Evolutionary conservation across 2,113 vertebrate genomes (phyloP).

Genomic region (Dicentrarchus labrax): DNA sequence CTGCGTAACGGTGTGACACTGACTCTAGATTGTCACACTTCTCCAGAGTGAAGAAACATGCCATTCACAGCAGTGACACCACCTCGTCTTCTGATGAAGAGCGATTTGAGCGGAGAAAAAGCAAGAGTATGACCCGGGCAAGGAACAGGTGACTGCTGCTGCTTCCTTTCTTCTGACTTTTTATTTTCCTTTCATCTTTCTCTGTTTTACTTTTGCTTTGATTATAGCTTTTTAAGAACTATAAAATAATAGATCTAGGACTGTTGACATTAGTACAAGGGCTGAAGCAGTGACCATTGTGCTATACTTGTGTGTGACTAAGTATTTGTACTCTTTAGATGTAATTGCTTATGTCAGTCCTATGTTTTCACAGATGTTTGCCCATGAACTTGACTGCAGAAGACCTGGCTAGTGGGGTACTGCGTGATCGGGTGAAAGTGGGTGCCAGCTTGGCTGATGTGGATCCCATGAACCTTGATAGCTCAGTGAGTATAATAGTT

Average conservation of each 20-base stretch:
- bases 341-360: neutral
- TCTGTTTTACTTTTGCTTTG: neutral
- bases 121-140: slow-evolving; percentile 97
- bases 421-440: slow-evolving; percentile 95
- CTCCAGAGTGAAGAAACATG: slow-evolving; percentile 96
- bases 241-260: neutral
- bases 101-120: slow-evolving; percentile 97
- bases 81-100: slow-evolving; percentile 98
- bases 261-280: too few species aligned
- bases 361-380: slow-evolving; percentile 87
- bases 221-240: neutral
- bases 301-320: neutral
- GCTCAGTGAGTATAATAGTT: slow-evolving; percentile 85
- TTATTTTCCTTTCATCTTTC: neutral
- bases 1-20: neutral
- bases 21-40: neutral
- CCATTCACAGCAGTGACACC: slow-evolving; percentile 99
- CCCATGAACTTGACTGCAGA: slow-evolving; percentile 96
- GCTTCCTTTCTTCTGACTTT: neutral
- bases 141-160: slow-evolving; percentile 89
- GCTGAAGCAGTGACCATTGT: neutral
- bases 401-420: slow-evolving; percentile 93
- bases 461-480: slow-evolving; percentile 98
- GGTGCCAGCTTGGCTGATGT: slow-evolving; percentile 98
- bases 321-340: accelerated